phyloP scores from a whole-genome alignment of 2,888 invertebrate species.

The Catocala fraxini region DNA sequence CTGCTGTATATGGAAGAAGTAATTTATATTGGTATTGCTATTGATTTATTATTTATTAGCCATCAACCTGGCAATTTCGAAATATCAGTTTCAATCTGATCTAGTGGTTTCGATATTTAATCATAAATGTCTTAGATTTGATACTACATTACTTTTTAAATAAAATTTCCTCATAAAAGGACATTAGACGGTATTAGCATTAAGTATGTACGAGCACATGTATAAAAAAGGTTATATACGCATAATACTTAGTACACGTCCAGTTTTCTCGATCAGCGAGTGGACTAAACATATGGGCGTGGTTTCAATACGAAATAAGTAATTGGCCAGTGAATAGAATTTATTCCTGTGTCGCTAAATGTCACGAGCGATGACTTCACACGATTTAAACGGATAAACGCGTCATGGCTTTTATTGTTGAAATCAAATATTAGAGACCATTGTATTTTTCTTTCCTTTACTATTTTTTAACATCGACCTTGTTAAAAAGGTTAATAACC shows the following conservation, averaged over 20 bases:
- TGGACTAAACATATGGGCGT: constrained; percentile 46
- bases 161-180: neutral
- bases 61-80: neutral
- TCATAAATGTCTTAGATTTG: no score
- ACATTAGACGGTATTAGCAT: no score
- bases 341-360: constrained; percentile 35
- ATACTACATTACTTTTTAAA: no score
- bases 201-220: neutral
- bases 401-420: no score
- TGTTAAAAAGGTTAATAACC: no score
- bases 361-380: constrained; percentile 39
- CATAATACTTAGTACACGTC: constrained; percentile 25
- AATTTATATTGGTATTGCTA: constrained; percentile 8
- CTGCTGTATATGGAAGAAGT: constrained; percentile 10
- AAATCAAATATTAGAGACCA: neutral
- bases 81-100: neutral
- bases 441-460: no score
- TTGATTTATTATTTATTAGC: constrained; percentile 11
- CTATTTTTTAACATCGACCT: no score
- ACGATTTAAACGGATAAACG: constrained; percentile 29
- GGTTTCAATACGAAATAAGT: constrained; percentile 44
- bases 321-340: constrained; percentile 33
- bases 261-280: constrained; percentile 32
- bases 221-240: constrained; percentile 28
- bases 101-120: neutral